Percentiles rank a stretch among this genome's conserved stretches.
These are phyloP conservation scores for Virgularia gustaviana DNA, from an alignment of 92 coral and sea anemone genomes.

Conservation along the genomic window DNA sequence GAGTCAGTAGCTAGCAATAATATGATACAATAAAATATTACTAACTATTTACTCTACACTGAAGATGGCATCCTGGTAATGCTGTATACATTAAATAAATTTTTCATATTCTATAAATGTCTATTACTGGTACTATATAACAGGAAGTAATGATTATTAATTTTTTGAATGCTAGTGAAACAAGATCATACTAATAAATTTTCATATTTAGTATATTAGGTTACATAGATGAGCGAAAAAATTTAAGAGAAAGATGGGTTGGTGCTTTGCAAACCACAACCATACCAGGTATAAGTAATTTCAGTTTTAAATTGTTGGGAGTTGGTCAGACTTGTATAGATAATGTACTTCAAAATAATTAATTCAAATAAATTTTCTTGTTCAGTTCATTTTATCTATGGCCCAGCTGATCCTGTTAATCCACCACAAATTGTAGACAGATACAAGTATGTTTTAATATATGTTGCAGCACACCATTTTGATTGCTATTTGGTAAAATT, in stretches of 20 bases:
- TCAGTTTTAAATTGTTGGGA: background rate
- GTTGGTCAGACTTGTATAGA: background rate
- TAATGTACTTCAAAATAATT: background rate
- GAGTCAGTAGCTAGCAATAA: too few relatives aligned
- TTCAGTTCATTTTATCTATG: slow-evolving; percentile 86
- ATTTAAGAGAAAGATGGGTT: slow-evolving; percentile 78
- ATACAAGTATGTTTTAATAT: slow-evolving; percentile 67
- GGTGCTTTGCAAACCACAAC: slow-evolving; percentile 68
- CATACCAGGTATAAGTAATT: slow-evolving; percentile 60
- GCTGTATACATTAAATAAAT: too few relatives aligned
- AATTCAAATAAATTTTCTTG: background rate
- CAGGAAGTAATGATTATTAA: too few relatives aligned
- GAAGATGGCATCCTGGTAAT: too few relatives aligned
- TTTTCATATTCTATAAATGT: too few relatives aligned
- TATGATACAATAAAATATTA: too few relatives aligned
- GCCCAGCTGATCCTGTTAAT: slow-evolving; percentile 90
- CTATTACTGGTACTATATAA: too few relatives aligned
- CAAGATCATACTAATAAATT: background rate
- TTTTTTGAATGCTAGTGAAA: background rate
- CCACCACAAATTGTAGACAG: slow-evolving; percentile 74
- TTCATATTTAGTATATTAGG: slow-evolving; percentile 61
- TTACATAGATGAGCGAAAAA: slow-evolving; percentile 67
- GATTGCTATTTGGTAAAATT: background rate
- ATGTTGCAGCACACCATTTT: too few relatives aligned
- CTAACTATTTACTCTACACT: too few relatives aligned